Evolutionary conservation across 2,113 vertebrate genomes (phyloP).

Genomic region (Ascaphus truei): DNA sequence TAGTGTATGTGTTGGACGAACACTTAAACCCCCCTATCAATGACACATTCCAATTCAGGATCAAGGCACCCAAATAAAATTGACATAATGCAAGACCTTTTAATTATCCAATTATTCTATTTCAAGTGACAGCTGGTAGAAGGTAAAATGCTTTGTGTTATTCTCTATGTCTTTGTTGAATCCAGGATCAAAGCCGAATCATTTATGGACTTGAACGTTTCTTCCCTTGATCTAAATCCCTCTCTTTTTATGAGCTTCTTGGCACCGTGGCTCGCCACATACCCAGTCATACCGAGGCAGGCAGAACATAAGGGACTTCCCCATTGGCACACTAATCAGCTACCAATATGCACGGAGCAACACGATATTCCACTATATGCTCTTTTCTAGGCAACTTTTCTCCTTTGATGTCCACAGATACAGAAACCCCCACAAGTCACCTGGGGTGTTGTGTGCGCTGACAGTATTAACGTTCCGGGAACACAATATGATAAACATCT

Average conservation of each 20-base stretch:
- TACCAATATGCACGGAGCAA: not conserved
- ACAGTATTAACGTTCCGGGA: not conserved
- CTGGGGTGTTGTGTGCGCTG: not conserved
- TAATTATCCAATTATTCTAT: conserved; percentile 66
- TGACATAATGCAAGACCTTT: conserved; percentile 59
- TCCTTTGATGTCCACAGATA: conserved; percentile 9
- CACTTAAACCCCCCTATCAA: conserved; percentile 50
- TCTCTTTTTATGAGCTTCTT: conserved; percentile 49
- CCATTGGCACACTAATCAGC: not conserved
- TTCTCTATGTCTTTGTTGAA: conserved; percentile 50
- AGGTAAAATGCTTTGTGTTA: conserved; percentile 53
- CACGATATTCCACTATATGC: not conserved
- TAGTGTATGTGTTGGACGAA: conserved; percentile 46
- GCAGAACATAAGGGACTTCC: not conserved
- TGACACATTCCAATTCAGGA: conserved; percentile 58
- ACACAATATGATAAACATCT: not conserved
- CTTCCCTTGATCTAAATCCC: conserved; percentile 46
- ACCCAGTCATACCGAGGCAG: not conserved
- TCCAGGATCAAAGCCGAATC: conserved; percentile 56
- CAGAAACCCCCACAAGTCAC: not conserved
- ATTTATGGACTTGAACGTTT: conserved; percentile 51
- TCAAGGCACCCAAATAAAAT: conserved; percentile 62
- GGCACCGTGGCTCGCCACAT: conserved; percentile 39
- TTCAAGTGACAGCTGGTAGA: conserved; percentile 56
- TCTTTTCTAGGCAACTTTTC: not conserved